Percentiles rank a stretch among this genome's conserved stretches.
phyloP scores from a whole-genome alignment of 1,140 invertebrate genomes.

The Phymorhynchus buccinoides region DNA sequence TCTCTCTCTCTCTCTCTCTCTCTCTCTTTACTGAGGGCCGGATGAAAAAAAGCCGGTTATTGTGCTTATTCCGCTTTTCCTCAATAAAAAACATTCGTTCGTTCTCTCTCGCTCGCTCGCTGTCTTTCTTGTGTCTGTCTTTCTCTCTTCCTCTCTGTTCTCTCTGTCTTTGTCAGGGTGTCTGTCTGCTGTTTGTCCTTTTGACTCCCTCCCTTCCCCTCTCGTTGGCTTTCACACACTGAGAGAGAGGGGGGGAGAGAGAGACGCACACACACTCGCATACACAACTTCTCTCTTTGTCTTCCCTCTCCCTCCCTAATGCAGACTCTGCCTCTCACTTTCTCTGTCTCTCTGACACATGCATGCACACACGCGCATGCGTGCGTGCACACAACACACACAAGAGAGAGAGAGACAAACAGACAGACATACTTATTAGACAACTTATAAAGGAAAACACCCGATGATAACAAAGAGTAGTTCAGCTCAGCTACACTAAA shows the following conservation, averaged over 20 bases:
- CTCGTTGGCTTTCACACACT: no score
- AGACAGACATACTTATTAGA: not conserved
- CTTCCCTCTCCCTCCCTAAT: not conserved
- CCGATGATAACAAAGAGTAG: not conserved
- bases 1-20: conserved; percentile 22
- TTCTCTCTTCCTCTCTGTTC: not conserved
- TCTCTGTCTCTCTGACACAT: not conserved
- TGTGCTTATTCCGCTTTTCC: no score
- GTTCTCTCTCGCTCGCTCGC: not conserved
- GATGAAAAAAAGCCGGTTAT: no score
- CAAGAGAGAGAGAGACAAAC: not conserved
- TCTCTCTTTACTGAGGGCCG: no score
- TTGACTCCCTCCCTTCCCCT: not conserved
- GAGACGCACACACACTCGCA: no score
- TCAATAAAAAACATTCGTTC: no score
- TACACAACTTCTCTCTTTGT: no score
- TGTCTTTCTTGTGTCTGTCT: not conserved
- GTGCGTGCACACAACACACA: no score
- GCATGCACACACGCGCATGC: no score
- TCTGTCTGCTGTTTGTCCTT: no score
- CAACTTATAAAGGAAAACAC: not conserved
- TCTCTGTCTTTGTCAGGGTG: not conserved
- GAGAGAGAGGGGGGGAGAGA: no score
- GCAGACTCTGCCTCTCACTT: not conserved
- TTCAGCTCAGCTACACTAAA: no score